Conservation (phyloP, 2,113 vertebrate genomes). For the Todiramphus saurophagus region DNA sequence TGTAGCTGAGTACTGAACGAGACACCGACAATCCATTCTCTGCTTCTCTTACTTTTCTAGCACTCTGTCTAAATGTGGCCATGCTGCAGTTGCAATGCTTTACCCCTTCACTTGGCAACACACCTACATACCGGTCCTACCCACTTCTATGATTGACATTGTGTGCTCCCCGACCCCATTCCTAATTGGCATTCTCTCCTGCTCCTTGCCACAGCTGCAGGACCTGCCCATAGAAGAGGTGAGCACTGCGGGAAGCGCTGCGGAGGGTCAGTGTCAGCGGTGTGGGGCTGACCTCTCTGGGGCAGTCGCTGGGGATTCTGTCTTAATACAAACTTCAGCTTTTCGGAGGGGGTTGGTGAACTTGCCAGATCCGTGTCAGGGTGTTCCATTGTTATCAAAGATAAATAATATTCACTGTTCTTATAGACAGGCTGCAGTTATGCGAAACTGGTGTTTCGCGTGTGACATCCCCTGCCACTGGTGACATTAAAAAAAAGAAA, state of each 20-base stretch:
- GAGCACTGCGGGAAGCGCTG: conserved; percentile 6
- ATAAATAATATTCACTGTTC: background rate
- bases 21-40: background rate
- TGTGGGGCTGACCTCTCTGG: background rate
- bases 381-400: background rate
- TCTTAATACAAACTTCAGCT: background rate
- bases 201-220: conserved; percentile 86
- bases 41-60: conserved; percentile 73
- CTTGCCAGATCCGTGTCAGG: background rate
- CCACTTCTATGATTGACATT: conserved; percentile 94
- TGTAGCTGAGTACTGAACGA: background rate
- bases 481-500: background rate
- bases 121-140: conserved; percentile 94
- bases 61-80: conserved; percentile 90
- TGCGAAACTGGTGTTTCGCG: background rate
- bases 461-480: background rate
- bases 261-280: background rate
- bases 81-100: conserved; percentile 89
- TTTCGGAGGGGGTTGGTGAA: background rate
- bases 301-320: background rate
- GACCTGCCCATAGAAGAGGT: conserved; percentile 98
- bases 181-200: conserved; percentile 91
- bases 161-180: conserved; percentile 97
- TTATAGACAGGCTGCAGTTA: background rate
- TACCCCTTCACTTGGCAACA: conserved; percentile 99